Percentiles rank a stretch among this genome's conserved stretches.
phyloP scores from a whole-genome alignment of 2,888 invertebrate species.

The Yponomeuta cagnagella region DNA sequence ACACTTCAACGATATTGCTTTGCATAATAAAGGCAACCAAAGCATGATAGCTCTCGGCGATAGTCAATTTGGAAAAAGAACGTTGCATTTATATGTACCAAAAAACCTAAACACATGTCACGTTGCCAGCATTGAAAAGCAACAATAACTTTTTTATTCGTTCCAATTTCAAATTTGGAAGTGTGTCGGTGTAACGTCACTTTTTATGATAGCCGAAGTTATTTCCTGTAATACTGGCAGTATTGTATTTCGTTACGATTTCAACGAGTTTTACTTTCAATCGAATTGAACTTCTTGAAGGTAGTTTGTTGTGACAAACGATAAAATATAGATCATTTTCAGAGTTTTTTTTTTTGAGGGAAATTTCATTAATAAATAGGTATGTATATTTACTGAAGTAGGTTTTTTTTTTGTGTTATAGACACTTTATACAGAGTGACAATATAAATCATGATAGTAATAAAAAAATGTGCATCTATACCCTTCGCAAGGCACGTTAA shows the following conservation, averaged over 20 bases:
- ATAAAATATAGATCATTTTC: conserved; percentile 27
- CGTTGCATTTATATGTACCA: neutral
- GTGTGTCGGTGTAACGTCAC: conserved; percentile 31
- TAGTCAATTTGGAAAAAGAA: neutral
- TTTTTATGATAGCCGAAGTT: conserved; percentile 51
- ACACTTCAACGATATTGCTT: neutral
- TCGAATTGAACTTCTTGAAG: neutral
- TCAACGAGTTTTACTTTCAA: neutral
- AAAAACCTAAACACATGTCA: conserved; percentile 25
- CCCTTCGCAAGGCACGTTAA: too few relatives aligned
- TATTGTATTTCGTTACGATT: neutral
- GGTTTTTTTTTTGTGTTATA: too few relatives aligned
- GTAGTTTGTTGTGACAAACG: conserved; percentile 41
- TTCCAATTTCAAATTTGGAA: neutral
- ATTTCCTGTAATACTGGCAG: conserved; percentile 43
- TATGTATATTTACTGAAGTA: too few relatives aligned
- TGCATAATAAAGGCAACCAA: neutral
- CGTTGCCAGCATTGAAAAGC: conserved; percentile 33
- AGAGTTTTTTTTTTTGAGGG: too few relatives aligned
- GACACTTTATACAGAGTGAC: too few relatives aligned
- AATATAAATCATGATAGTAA: too few relatives aligned
- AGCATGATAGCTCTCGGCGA: conserved; percentile 7
- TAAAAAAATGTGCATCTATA: too few relatives aligned
- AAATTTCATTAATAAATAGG: too few relatives aligned
- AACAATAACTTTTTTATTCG: conserved; percentile 28